phyloP scores from a whole-genome alignment of 2,113 vertebrate species.

The Calidris pygmaea region DNA sequence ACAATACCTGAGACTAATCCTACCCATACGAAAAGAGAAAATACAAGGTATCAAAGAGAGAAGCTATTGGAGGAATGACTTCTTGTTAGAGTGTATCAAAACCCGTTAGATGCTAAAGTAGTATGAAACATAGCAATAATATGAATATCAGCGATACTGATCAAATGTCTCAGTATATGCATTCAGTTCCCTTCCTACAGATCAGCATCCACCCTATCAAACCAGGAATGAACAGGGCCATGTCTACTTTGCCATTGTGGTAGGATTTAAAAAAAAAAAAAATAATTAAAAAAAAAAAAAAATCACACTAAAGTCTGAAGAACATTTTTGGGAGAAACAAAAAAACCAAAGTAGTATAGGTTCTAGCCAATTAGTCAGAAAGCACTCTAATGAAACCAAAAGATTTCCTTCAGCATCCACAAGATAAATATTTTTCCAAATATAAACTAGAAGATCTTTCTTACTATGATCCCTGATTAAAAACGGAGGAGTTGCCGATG shows the following conservation, averaged over 20 bases:
- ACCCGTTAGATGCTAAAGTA: background rate
- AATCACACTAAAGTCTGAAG: no score
- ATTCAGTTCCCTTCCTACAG: background rate
- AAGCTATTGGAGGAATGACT: background rate
- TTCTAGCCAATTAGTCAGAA: background rate
- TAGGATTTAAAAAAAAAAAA: background rate
- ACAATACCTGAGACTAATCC: fast-evolving
- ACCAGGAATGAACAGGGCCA: background rate
- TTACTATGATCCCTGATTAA: background rate
- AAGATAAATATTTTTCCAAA: background rate
- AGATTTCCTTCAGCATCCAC: background rate
- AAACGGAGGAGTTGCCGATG: background rate
- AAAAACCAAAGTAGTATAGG: background rate
- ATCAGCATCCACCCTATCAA: background rate
- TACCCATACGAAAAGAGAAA: fast-evolving
- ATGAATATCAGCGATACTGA: no score
- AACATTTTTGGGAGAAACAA: background rate
- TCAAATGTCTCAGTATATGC: background rate
- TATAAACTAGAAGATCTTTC: background rate
- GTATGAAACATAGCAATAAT: background rate
- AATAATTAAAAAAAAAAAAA: no score
- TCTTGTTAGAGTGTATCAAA: background rate
- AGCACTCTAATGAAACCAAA: background rate
- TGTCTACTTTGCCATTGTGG: background rate
- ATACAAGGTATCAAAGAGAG: fast-evolving